Percentiles rank a stretch among this genome's conserved stretches.
Evolutionary conservation across 2,888 invertebrate species (phyloP).

Genomic region (Pedicia rivosa): DNA sequence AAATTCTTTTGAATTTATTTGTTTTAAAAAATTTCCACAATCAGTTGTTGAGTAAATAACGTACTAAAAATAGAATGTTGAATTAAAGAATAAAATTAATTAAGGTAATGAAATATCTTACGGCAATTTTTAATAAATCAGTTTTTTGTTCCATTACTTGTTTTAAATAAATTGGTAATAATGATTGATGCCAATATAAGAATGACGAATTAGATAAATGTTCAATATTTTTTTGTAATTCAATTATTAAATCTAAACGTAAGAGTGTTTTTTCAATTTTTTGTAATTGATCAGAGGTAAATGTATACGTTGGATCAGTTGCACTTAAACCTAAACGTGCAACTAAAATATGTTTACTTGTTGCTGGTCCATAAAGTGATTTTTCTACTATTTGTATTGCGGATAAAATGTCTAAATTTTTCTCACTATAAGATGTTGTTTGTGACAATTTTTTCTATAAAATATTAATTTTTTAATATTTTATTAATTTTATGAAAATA

Average conservation of each 20-base stretch:
- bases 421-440: conserved; percentile 38
- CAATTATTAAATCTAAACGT: conserved; percentile 46
- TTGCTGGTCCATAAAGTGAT: conserved; percentile 45
- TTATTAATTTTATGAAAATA: conserved; percentile 13
- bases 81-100: conserved; percentile 6
- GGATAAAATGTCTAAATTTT: conserved; percentile 52
- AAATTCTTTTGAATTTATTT: conserved; percentile 13
- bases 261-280: conserved; percentile 43
- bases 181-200: conserved; percentile 65
- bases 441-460: conserved; percentile 39
- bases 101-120: conserved; percentile 20
- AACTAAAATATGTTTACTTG: conserved; percentile 45
- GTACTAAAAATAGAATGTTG: conserved; percentile 27
- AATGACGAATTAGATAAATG: conserved; percentile 57
- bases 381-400: conserved; percentile 59
- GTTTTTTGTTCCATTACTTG: conserved; percentile 50
- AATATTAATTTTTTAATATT: conserved; percentile 13
- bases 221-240: conserved; percentile 39
- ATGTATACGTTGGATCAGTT: conserved; percentile 40
- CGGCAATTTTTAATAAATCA: conserved; percentile 45
- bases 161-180: conserved; percentile 59
- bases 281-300: conserved; percentile 44
- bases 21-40: conserved; percentile 19
- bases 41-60: conserved; percentile 34
- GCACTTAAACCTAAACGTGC: conserved; percentile 51